Percentiles rank a stretch among this genome's conserved stretches.
phyloP scores from a whole-genome alignment of 2,888 invertebrate species.

The Erebia ligea region DNA sequence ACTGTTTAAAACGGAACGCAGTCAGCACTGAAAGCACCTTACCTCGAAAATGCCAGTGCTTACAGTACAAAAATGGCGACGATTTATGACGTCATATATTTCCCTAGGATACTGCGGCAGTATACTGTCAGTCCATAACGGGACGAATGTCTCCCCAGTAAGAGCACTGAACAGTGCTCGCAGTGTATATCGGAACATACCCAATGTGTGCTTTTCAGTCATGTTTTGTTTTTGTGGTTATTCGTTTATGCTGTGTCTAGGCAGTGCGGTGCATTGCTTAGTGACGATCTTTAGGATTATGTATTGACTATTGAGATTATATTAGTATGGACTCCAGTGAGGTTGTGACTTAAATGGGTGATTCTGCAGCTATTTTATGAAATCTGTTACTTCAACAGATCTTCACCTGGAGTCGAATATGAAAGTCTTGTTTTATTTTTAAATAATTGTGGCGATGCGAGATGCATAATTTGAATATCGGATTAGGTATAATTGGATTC shows the following conservation, averaged over 20 bases:
- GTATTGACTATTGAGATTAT: slow-evolving; percentile 74
- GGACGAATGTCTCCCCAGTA: too few relatives aligned
- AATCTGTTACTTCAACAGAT: slow-evolving; percentile 27
- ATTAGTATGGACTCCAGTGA: slow-evolving; percentile 37
- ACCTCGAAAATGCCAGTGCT: too few relatives aligned
- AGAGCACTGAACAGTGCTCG: too few relatives aligned
- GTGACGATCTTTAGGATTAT: slow-evolving; percentile 45
- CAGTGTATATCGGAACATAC: too few relatives aligned
- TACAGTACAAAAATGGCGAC: too few relatives aligned
- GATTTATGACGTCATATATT: too few relatives aligned
- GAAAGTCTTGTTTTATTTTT: not conserved
- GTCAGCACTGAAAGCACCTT: too few relatives aligned
- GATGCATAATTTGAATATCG: not conserved
- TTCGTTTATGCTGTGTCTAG: not conserved
- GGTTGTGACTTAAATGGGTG: slow-evolving; percentile 35
- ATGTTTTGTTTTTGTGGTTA: not conserved
- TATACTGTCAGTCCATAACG: too few relatives aligned
- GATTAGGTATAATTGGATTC: not conserved
- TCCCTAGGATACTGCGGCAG: too few relatives aligned
- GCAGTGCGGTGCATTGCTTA: not conserved
- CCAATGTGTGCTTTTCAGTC: not conserved
- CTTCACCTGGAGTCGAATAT: slow-evolving; percentile 29
- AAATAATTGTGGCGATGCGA: not conserved
- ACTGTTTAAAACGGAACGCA: too few relatives aligned
- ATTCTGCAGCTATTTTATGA: slow-evolving; percentile 31